phyloP scores from a whole-genome alignment of 2,888 invertebrate genomes.

The Ditula angustiorana region DNA sequence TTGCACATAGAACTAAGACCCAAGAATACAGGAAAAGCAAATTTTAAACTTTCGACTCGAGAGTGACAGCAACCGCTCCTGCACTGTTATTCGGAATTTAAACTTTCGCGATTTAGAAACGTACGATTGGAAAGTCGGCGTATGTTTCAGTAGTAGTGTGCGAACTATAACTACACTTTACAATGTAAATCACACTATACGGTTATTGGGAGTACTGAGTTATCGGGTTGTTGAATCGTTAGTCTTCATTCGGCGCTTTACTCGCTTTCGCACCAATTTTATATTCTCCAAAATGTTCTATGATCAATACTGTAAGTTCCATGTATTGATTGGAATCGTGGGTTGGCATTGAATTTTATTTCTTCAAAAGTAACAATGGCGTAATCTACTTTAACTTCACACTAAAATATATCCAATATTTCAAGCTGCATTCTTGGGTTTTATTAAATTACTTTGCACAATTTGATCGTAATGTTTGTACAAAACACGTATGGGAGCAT shows the following conservation, averaged over 20 bases:
- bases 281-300: background rate
- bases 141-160: slow-evolving; percentile 1
- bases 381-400: too few relatives aligned
- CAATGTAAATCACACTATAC: slow-evolving; percentile 13
- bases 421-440: slow-evolving; percentile 45
- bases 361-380: too few relatives aligned
- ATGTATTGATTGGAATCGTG: background rate
- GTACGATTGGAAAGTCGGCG: slow-evolving; percentile 12
- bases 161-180: background rate
- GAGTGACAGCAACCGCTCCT: slow-evolving; percentile 46
- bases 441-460: slow-evolving; percentile 44
- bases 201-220: slow-evolving; percentile 7
- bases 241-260: slow-evolving; percentile 11
- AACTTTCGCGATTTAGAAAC: slow-evolving; percentile 38
- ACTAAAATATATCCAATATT: background rate
- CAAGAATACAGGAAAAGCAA: slow-evolving; percentile 58
- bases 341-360: background rate
- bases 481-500: slow-evolving; percentile 38
- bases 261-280: slow-evolving; percentile 9
- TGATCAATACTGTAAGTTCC: background rate
- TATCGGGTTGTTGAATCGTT: slow-evolving; percentile 10
- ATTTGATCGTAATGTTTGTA: slow-evolving; percentile 17
- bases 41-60: slow-evolving; percentile 30
- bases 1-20: slow-evolving; percentile 71
- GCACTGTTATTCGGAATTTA: slow-evolving; percentile 36